Conservation (phyloP, 2,113 vertebrate species). For the Phyllopteryx taeniolatus region DNA sequence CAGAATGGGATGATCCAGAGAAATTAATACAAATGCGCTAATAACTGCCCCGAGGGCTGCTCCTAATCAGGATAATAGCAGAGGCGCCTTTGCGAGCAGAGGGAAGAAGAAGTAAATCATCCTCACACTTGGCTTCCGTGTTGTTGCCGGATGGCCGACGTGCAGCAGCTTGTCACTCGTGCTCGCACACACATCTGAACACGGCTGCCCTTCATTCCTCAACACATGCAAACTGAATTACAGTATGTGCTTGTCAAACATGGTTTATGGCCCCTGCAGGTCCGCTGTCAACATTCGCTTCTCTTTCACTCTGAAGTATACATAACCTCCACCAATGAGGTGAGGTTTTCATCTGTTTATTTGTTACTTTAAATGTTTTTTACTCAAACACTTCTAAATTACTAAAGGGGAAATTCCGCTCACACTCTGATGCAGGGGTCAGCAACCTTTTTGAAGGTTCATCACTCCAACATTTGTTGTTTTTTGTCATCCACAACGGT, state of each 20-base stretch:
- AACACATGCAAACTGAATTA: constrained; percentile 29
- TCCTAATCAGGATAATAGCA: constrained; percentile 71
- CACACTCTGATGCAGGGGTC: no score
- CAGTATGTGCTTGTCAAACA: constrained; percentile 31
- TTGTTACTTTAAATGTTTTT: constrained; percentile 18
- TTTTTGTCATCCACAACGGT: no score
- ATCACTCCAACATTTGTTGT: background rate
- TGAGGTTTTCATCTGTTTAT: background rate
- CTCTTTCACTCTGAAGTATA: constrained; percentile 18
- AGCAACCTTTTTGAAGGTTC: background rate
- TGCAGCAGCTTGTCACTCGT: constrained; percentile 61
- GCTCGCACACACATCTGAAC: constrained; percentile 38
- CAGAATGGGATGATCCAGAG: constrained; percentile 65
- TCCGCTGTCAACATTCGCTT: constrained; percentile 24
- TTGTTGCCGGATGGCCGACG: constrained; percentile 61
- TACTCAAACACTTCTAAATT: background rate
- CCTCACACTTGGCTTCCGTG: constrained; percentile 68
- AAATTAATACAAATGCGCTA: constrained; percentile 75
- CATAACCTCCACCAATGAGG: background rate
- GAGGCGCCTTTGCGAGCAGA: constrained; percentile 62
- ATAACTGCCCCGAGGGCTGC: constrained; percentile 67
- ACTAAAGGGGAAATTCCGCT: no score
- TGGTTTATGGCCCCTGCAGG: constrained; percentile 33
- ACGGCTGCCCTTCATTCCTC: constrained; percentile 38
- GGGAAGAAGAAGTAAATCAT: constrained; percentile 59